Conservation (phyloP, 2,113 vertebrate genomes). For the Perccottus glenii region DNA sequence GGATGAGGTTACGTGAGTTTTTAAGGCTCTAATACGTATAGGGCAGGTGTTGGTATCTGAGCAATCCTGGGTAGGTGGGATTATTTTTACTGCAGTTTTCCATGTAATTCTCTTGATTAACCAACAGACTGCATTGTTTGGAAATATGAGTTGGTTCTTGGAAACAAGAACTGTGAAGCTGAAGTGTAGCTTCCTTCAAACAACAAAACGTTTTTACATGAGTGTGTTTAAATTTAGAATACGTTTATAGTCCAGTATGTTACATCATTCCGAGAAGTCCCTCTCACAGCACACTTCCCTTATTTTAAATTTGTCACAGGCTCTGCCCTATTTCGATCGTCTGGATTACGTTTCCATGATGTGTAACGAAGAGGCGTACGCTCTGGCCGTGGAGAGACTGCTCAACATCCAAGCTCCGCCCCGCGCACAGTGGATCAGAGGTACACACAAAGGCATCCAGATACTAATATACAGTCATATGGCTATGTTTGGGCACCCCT, state of each 20-base stretch:
- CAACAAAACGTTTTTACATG: neutral
- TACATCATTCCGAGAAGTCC: neutral
- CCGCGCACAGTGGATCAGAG: conserved; percentile 95
- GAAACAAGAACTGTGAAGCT: neutral
- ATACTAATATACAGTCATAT: neutral
- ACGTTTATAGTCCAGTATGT: too few species aligned
- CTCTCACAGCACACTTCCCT: neutral
- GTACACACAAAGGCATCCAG: conserved; percentile 60
- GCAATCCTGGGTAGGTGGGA: too few species aligned
- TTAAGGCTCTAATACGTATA: too few species aligned
- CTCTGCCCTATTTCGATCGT: conserved; percentile 94
- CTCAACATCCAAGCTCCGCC: conserved; percentile 89
- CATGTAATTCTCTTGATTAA: too few species aligned
- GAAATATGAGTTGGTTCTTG: too few species aligned
- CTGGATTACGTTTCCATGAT: conserved; percentile 98
- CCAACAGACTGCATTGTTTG: too few species aligned
- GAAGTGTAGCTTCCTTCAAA: neutral
- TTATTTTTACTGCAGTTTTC: too few species aligned
- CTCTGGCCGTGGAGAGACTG: conserved; percentile 92
- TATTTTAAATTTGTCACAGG: conserved; percentile 74
- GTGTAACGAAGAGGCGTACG: conserved; percentile 94
- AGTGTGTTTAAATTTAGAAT: too few species aligned
- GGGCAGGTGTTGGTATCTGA: too few species aligned
- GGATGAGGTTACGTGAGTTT: too few species aligned
- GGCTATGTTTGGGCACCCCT: too few species aligned